These are phyloP conservation scores for Nezara viridula DNA, from an alignment of 2,888 invertebrate genomes.

Conservation along the genomic window DNA sequence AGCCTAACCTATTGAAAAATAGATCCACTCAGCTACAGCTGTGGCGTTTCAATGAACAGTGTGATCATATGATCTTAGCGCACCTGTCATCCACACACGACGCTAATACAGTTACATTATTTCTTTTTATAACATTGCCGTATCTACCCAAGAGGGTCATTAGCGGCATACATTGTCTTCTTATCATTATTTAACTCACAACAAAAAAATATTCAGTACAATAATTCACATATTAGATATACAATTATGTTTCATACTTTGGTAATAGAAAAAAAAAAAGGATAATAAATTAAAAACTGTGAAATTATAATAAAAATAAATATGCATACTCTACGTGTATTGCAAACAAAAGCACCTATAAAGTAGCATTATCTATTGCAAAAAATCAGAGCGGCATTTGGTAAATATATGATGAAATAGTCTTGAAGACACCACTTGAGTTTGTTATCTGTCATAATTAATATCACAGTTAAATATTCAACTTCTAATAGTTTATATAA, in stretches of 20 bases:
- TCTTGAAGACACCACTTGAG: neutral
- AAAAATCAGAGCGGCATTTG: neutral
- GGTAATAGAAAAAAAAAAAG: conserved; percentile 13
- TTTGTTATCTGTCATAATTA: conserved; percentile 6
- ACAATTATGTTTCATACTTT: neutral
- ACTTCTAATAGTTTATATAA: neutral
- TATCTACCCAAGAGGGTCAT: neutral
- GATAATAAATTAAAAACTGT: neutral
- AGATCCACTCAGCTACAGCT: no score
- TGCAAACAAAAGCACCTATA: neutral
- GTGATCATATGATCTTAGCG: no score
- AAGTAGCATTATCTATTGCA: neutral
- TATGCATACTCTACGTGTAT: neutral
- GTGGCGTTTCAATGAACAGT: no score
- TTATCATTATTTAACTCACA: neutral
- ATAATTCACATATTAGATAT: neutral
- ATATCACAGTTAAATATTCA: conserved; percentile 41
- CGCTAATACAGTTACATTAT: no score
- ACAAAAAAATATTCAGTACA: neutral
- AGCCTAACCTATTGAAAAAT: no score
- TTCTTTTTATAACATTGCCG: neutral
- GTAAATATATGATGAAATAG: neutral
- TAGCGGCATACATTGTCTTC: neutral
- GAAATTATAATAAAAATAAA: neutral
- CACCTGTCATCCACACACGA: no score